Conservation (phyloP, 2,888 invertebrate genomes). For the Xanthorhoe spadicearia region DNA sequence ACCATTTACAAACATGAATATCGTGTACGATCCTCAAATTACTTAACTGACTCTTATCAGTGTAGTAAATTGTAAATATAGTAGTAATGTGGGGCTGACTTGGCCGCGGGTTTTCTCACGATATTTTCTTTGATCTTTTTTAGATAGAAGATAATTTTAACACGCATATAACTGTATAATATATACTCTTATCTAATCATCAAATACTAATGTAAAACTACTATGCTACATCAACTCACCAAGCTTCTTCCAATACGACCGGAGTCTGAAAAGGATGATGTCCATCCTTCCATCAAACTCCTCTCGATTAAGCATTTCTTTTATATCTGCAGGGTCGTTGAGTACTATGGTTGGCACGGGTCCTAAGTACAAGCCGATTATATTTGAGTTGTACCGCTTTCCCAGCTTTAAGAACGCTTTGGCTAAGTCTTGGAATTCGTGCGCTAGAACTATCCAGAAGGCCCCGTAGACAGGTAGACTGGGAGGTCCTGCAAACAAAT, state of each 20-base stretch:
- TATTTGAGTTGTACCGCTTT: slow-evolving; percentile 84
- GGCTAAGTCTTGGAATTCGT: slow-evolving; percentile 81
- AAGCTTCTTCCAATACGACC: slow-evolving; percentile 83
- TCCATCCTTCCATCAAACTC: slow-evolving; percentile 87
- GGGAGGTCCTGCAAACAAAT: slow-evolving; percentile 81
- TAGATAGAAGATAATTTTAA: too few species aligned
- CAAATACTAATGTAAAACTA: too few species aligned
- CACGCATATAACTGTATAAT: too few species aligned
- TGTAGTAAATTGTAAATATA: too few species aligned
- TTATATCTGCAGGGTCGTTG: slow-evolving; percentile 82
- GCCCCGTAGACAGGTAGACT: slow-evolving; percentile 86
- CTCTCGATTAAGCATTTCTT: slow-evolving; percentile 83
- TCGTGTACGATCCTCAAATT: too few species aligned
- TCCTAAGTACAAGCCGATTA: slow-evolving; percentile 86
- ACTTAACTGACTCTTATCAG: too few species aligned
- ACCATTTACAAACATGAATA: too few species aligned
- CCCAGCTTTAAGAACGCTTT: slow-evolving; percentile 78
- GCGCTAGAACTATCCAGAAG: slow-evolving; percentile 83
- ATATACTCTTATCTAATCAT: too few species aligned
- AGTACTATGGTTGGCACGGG: slow-evolving; percentile 75
- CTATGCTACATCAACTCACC: slow-evolving; percentile 61
- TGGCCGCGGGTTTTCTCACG: too few species aligned
- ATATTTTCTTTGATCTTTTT: too few species aligned
- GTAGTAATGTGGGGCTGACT: too few species aligned
- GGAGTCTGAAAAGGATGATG: slow-evolving; percentile 71